Evolutionary conservation across 2,113 vertebrate genomes (phyloP), one percentile per base, ranked within the genome.

Genomic region (Pterocles orientalis): DNA sequence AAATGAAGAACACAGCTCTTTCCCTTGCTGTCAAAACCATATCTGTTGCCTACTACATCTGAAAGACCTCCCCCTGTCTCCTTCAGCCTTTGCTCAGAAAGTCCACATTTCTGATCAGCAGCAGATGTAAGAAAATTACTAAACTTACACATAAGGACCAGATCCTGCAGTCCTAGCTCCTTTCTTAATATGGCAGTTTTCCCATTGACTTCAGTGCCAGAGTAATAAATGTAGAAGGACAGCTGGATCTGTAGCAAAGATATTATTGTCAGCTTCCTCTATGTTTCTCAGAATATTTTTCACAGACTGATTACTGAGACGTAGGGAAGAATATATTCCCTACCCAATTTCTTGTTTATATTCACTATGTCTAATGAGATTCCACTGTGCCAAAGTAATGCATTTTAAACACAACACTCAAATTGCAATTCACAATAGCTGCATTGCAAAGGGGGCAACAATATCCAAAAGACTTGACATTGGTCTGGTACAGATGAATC

Each of bases 51-150:
- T 77, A 58, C 91, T 91, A 82, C 17, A 24, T 72, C 60, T 70
- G 66, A 66, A 76, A 71, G 4, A 41, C 4, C 3, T 8, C 31
- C 25, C 6, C 28, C 17, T 34, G 20, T 54, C 9, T 57, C 51
- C 73, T 93, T 90, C 86, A 94, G 56, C 43, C 39, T 94, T 87
- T 91, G 26, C 90, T 89, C 77, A 77, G 53, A 82, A 43, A 89
- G 51, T 80, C 84, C 75, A 90, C 18, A 41, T 92, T 94, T 94
- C 81, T 95, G 86, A 94, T 95, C 84, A 20, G 36, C n/a, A 94
- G 94, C 89, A 96, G 95, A 94, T 91, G 92, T 91, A 84, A 94
- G 45, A 94, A 92, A 95, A 91, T 88, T 0, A 96, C 95, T 95
- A 87, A 92, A 88, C 70, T 93, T 92, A 91, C 61, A 80, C 61